phyloP scores from a whole-genome alignment of 2,113 vertebrate species.

The Phocoena phocoena region DNA sequence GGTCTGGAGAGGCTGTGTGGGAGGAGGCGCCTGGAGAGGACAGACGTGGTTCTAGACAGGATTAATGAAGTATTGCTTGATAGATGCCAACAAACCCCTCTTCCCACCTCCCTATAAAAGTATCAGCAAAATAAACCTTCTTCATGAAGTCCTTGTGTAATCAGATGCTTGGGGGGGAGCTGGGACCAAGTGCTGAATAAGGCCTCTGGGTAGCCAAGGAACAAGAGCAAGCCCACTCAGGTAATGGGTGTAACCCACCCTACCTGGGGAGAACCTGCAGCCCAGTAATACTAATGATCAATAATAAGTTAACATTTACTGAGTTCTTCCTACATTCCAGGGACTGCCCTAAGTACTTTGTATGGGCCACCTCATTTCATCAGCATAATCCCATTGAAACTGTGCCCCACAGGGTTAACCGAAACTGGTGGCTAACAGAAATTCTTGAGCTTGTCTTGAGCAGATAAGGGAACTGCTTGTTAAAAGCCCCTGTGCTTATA shows the following conservation, averaged over 20 bases:
- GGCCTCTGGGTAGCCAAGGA: neutral
- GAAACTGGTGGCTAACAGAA: neutral
- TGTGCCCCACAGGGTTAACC: neutral
- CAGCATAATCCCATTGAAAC: neutral
- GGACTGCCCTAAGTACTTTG: neutral
- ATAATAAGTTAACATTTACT: neutral
- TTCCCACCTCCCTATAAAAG: neutral
- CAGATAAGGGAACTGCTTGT: neutral
- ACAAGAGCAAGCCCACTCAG: neutral
- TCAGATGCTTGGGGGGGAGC: neutral
- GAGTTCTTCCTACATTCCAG: neutral
- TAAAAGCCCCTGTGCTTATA: neutral
- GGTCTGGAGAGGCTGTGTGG: neutral
- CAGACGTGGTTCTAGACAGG: neutral
- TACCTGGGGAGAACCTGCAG: too few species aligned
- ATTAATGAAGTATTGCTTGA: neutral
- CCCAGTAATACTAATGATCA: neutral
- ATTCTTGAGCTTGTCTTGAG: neutral
- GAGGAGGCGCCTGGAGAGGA: neutral
- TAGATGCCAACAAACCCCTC: neutral
- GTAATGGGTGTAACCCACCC: neutral
- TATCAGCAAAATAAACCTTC: neutral
- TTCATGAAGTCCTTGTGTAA: neutral
- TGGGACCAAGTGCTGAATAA: neutral
- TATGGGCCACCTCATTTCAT: neutral